Evolutionary conservation across 2,888 invertebrate species (phyloP).

Genomic region (Andrena bicolor): DNA sequence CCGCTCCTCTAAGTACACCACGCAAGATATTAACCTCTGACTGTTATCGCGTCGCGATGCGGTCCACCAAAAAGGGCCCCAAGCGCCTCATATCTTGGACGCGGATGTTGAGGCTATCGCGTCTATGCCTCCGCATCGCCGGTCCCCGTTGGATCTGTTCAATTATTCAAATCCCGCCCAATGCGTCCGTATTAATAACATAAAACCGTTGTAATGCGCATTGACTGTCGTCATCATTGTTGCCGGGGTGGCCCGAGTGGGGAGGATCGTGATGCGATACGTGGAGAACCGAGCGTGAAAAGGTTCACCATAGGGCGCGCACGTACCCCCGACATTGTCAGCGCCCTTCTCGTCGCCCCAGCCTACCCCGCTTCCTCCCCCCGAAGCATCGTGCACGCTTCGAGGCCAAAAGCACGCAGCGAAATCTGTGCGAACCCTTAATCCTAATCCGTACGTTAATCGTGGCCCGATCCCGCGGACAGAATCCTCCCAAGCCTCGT

Average conservation of each 20-base stretch:
- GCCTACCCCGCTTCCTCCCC: not conserved
- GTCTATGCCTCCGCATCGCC: not conserved
- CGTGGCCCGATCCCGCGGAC: conserved; percentile 78
- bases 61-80: not conserved
- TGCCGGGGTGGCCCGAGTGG: conserved; percentile 42
- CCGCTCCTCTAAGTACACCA: too few relatives aligned
- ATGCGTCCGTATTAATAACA: conserved; percentile 79
- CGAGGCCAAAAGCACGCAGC: conserved; percentile 63
- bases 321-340: conserved; percentile 64
- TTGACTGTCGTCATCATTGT: conserved; percentile 70
- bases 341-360: conserved; percentile 10
- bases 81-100: not conserved
- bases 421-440: conserved; percentile 77
- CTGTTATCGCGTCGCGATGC: not conserved
- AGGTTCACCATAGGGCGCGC: conserved; percentile 61
- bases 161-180: conserved; percentile 81
- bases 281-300: conserved; percentile 76
- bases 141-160: conserved; percentile 70
- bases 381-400: conserved; percentile 54
- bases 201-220: conserved; percentile 83
- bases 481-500: conserved; percentile 64
- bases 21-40: not conserved
- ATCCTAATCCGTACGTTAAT: conserved; percentile 84
- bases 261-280: conserved; percentile 71
- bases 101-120: not conserved